These are phyloP conservation scores for Spodoptera frugiperda DNA, from an alignment of 1,140 invertebrate species.

Conservation along the genomic window DNA sequence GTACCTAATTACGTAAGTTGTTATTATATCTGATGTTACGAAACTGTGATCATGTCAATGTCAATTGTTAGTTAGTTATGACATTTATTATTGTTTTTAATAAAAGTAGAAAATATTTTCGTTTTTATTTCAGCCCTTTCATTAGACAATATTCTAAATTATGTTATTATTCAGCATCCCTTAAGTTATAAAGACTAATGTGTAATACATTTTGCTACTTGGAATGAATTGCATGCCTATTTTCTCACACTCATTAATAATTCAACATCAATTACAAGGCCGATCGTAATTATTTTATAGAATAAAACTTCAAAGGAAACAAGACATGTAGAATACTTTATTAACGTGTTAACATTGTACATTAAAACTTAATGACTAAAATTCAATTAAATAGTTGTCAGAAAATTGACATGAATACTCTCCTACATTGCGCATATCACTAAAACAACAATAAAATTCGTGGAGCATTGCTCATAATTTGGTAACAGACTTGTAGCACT, in stretches of 20 bases:
- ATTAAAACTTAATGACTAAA: too few relatives aligned
- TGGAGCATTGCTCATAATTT: too few relatives aligned
- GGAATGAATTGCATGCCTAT: too few relatives aligned
- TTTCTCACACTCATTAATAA: too few relatives aligned
- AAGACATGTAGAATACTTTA: too few relatives aligned
- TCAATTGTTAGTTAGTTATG: background rate
- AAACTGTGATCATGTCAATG: constrained; percentile 28
- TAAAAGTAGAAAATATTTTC: constrained; percentile 25
- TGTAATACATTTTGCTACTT: too few relatives aligned
- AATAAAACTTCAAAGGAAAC: constrained; percentile 9
- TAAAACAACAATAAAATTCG: too few relatives aligned
- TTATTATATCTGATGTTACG: constrained; percentile 4
- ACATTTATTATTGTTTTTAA: constrained; percentile 13
- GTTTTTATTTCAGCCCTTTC: background rate
- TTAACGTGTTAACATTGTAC: too few relatives aligned
- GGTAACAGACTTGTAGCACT: background rate
- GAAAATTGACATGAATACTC: too few relatives aligned
- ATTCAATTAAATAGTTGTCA: too few relatives aligned
- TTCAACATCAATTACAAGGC: background rate
- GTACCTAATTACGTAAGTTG: background rate
- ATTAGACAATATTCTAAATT: background rate
- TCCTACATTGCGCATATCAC: too few relatives aligned
- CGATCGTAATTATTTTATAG: background rate
- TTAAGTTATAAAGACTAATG: too few relatives aligned
- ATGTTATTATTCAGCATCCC: background rate